Base-by-base conservation (phyloP, 2,797 vertebrate genomes). In the Pempheris klunzingeri region DNA sequence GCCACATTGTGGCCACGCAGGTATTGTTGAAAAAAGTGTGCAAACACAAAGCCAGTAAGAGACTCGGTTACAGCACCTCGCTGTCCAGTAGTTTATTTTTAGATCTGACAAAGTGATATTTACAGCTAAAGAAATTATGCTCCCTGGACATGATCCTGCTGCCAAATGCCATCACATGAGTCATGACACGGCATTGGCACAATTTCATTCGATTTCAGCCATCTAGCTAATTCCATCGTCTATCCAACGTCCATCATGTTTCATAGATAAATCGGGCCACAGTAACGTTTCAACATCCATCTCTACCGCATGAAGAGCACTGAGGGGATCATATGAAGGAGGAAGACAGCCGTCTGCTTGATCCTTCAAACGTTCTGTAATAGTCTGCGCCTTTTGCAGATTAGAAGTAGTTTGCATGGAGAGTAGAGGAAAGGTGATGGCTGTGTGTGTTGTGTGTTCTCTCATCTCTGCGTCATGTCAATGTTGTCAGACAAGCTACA, bases 401-500 rank as follows among this genome's bases (percentile, higher is more conserved):
- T 82, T 78, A 83, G 63, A 65, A 39, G 46, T 43, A 8, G 59
- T 62, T 61, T 76, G 65, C 71, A 44, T 66, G 60, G 38, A 86
- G 67, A 85, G 87, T 53, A 78, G 70, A 54, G 61, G 41, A 30
- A 83, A 71, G 28, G 32, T 81, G 67, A 49, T 78, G 58, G 74
- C 41, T 71, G 39, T 26, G 22, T 61, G 73, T 47, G 22, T 69
- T 46, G 74, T 58, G 44, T 24, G 30, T 59, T 52, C 15, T 52
- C 38, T 72, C 60, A 28, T 58, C 46, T 47, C 38, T 57, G 39
- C 55, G 5, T 71, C 81, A 78, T 34, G 54, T 83, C 81, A 71
- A 77, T 62, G 65, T 78, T 87, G 84, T 88, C 87, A 85, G 85
- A 87, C 74, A 65, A 69, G 84, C 58, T 75, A 53, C 71, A 82